These are phyloP conservation scores for Stichopus chloronotus DNA, from an alignment of 35 echinoderm and acorn worm species.

Conservation along the genomic window DNA sequence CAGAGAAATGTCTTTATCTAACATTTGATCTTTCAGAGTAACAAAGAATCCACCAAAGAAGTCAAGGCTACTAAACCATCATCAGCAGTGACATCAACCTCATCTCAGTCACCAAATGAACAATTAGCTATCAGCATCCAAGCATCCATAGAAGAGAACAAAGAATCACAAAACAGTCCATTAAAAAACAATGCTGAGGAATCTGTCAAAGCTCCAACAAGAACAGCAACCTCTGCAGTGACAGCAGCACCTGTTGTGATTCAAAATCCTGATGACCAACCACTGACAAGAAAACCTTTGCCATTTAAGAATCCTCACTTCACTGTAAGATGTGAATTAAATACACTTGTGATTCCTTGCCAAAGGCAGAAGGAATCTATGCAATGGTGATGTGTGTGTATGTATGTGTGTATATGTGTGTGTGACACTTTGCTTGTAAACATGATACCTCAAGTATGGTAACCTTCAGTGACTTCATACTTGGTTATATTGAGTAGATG, in stretches of 20 bases:
- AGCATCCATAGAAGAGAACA: background rate
- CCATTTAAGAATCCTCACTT: conserved; percentile 71
- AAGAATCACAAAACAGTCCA: background rate
- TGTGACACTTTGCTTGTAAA: too few species aligned
- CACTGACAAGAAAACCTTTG: background rate
- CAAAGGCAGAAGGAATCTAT: too few species aligned
- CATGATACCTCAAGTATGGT: too few species aligned
- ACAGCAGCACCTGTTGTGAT: background rate
- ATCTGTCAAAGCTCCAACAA: background rate
- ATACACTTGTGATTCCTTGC: too few species aligned
- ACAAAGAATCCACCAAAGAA: conserved; percentile 3
- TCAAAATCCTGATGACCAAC: background rate
- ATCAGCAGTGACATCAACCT: background rate
- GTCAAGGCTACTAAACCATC: background rate
- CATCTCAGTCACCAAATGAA: background rate
- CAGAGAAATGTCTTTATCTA: background rate
- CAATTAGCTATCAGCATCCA: background rate
- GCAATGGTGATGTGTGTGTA: too few species aligned
- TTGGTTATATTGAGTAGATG: too few species aligned
- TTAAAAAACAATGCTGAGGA: background rate
- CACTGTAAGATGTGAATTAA: conserved; percentile 60
- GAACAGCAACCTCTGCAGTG: background rate
- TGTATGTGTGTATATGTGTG: too few species aligned
- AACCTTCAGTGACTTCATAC: too few species aligned
- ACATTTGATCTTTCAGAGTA: background rate